Base-by-base conservation (phyloP, 2,888 invertebrate species). In the Alloscopus bannaensis region DNA sequence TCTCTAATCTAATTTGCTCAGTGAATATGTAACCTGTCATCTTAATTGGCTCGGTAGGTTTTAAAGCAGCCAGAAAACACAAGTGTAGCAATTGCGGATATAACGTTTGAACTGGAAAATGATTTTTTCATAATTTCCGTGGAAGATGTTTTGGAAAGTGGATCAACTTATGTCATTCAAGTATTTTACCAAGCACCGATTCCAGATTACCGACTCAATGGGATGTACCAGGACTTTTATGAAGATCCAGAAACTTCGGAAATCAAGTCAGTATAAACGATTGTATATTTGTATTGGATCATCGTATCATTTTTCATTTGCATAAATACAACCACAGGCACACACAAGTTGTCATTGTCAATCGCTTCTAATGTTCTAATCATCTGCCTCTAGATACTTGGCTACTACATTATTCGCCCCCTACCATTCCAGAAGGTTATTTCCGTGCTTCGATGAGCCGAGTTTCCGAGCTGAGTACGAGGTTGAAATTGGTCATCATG, bases 371-470 rank as follows among this genome's bases (percentile, higher is more conserved):
- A 13, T 4, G 6, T 50, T 20, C 6, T 11, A 13, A n/a, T 18
- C n/a, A 50, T 31, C 24, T 3, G 4, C 4, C 18, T 60, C 1
- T 80, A 88, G 88, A 70, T 87, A 84, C 77, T 60, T 90, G 66
- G 89, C 89, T 1, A 88, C 88, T 3, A 90, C 90, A 11, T 89
- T 88, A 76, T 87, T 88, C 81, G 87, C 88, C 42, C 86, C 87
- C 3, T 87, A 87, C 11, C 86, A 87, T 69, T 87, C 88, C 8
- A 76, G 88, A 50, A 72, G 92, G 86, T 95, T 94, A 0, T 96
- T 96, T 87, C 96, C 96, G 4, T 95, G 95, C 87, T 94, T 95
- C 87, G 96, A 96, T 86, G 95, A 96, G 84, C 96, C 96, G 1
- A 90, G 91, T 18, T 93, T 94, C 87, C 95, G 95, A 87, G 93